Evolutionary conservation across 1,140 invertebrate genomes (phyloP), one percentile per base, ranked within the genome.

Genomic region (Babylonia areolata): DNA sequence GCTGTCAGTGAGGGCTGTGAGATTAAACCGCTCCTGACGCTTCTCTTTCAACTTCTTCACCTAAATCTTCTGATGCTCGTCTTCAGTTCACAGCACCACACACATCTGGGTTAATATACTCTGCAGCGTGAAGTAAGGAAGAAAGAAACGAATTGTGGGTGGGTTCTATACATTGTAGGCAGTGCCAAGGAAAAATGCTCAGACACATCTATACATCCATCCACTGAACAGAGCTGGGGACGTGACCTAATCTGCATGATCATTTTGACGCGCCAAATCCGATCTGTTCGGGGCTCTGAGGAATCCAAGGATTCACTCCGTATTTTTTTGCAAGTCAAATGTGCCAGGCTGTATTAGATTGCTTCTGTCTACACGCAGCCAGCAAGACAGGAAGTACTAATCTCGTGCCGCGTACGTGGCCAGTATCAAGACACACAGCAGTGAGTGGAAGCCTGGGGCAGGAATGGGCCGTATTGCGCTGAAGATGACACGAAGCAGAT

Each of bases 281-380:
- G 17, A 51, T 51, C 46, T 51, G 9, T 51, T 51, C 46, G 9
- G 46, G 46, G 17, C 46, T 51, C 17, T 51, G 46, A 51, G 9
- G 46, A n/a, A n/a, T n/a, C n/a, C 2, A 17, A 51, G 9, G 46
- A 51, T 51, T 17, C 46, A 1, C 0, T 51, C 46, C 17, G 46
- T 51, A 31, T 35, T 31, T 73, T n/a, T 73, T 73, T 73, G 71
- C 71, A 73, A 73, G 71, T 73, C 71, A 73, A 35, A 73, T 37
- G 31, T 31, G n/a, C 31, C 71, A 73, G 31, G 71, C 17, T 31
- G 71, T 73, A 17, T 35, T 33, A 73, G n/a, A 33, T 73, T 28
- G 2, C n/a, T 73, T 73, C 71, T 31, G 12, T 9, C n/a, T 17
- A 31, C n/a, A 31, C 31, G 71, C 31, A 1, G n/a, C 12, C 15